Evolutionary conservation across 2,888 invertebrate species (phyloP), one percentile per base, ranked within the genome.

Genomic region (Sipunculus nudus): DNA sequence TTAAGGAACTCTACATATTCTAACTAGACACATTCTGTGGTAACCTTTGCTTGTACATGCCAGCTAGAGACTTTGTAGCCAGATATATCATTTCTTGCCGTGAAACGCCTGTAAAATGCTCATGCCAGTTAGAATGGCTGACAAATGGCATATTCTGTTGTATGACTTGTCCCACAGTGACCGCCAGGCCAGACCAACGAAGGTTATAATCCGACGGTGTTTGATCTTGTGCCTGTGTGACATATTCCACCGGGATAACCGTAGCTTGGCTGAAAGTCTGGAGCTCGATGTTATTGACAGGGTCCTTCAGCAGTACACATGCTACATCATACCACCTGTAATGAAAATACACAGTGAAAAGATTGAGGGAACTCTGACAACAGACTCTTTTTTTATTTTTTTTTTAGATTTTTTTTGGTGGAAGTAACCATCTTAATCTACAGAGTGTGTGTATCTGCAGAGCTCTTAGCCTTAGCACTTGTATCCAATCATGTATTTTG

Each of bases 251-350:
- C 0, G 92, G 90, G n/a, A 93, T 88, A 0, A 90, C 89, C 4
- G 90, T 89, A 76, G 90, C 89, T 83, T 93, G 92, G 1, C 91
- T 89, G 70, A 84, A 86, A 19, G 89, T 86, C 78, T 91, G 89
- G 52, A 92, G 83, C 67, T 88, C 88, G 31, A 92, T 88, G 56
- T 89, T 88, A 55, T 89, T 87, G 3, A 87, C 87, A 0, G 89
- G 88, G 81, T 92, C 93, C 41, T 88, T 89, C 2, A 93, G 83
- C 46, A 92, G 81, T 23, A 93, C 74, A 25, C 92, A 88, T 3
- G 88, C 89, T 64, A 91, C 80, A 75, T 92, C 92, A 84, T 88
- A 92, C 92, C 92, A 93, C 71, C 91, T 91, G 80, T 32, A 81
- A 80, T n/a, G n/a, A n/a, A n/a, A n/a, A n/a, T n/a, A n/a, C n/a